Base-by-base conservation (phyloP, 2,113 vertebrate genomes). In the Amphilophus citrinellus region DNA sequence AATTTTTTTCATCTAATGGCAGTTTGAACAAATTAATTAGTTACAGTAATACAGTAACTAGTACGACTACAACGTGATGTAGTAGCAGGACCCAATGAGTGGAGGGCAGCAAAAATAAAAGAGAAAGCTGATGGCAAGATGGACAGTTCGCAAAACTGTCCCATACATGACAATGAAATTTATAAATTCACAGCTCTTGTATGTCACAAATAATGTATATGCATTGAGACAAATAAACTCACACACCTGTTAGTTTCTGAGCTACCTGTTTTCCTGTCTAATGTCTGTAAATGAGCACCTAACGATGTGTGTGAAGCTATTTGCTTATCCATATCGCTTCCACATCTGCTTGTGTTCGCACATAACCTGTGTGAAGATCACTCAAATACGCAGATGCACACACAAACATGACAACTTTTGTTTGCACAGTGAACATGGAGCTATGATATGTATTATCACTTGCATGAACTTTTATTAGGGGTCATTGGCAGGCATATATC, bases 281-380 rank as follows among this genome's bases (percentile, higher is more conserved):
- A 88, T 92, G 84, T 85, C 88, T 88, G 77, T 87, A 90, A 92
- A 93, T 86, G 84, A 91, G 90, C 91, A 62, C 15, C 91, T 91
- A 90, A 95, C 81, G 80, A 92, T 91, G 91, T 93, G 91, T 89
- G 91, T 93, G 80, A 80, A 91, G 88, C 90, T 82, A 94, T 91
- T 90, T 90, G 81, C 89, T 92, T 89, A 84, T 92, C 91, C 76
- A 10, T 84, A 86, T 91, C 92, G 59, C 65, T 6, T 32, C 24
- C 20, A 44, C 94, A 95, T 90, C 79, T 93, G 94, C 89, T 61
- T 61, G 59, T n/a, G 56, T 91, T 95, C 93, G 79, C 94, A 93
- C 18, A 11, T 30, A n/a, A 65, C 22, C 32, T 30, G 62, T 13
- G n/a, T 50, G 39, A 53, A 73, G 17, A 73, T 50, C 14, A 59